Evolutionary conservation across 1,140 invertebrate genomes (phyloP).

Genomic region (Pissodes strobi): DNA sequence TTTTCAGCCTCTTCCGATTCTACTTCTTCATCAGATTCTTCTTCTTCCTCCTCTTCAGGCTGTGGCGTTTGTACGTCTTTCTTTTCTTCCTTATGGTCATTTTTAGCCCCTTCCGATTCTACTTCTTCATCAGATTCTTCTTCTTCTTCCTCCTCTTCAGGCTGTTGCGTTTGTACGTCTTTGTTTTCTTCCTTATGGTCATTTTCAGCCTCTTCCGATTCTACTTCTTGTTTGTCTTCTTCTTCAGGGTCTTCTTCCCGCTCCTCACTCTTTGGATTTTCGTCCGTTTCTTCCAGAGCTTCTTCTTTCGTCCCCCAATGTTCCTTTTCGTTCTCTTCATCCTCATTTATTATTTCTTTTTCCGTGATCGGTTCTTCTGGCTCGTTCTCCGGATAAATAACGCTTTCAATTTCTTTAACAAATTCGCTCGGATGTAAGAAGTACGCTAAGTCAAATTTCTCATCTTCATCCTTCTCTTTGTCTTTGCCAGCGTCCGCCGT

Average conservation of each 20-base stretch:
- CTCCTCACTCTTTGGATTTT: neutral
- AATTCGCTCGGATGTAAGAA: conserved; percentile 17
- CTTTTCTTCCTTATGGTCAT: neutral
- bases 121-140: neutral
- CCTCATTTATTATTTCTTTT: conserved; percentile 31
- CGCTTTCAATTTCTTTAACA: conserved; percentile 20
- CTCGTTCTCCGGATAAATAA: conserved; percentile 12
- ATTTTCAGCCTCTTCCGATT: neutral
- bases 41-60: neutral
- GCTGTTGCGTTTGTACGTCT: too few species aligned
- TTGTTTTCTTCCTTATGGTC: neutral
- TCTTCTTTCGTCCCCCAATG: conserved; percentile 4
- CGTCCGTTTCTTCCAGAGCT: neutral
- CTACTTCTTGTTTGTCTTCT: conserved; percentile 1
- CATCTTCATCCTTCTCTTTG: neutral
- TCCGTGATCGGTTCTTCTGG: conserved; percentile 33
- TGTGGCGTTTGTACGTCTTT: too few species aligned
- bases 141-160: neutral
- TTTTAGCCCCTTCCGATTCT: neutral
- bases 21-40: neutral
- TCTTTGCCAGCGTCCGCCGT: neutral
- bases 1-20: neutral
- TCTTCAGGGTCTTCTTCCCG: neutral
- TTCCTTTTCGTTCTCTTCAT: conserved; percentile 12
- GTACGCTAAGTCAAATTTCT: neutral